Conservation (phyloP, 2,113 vertebrate species). For the Paradoxurus hermaphroditus region DNA sequence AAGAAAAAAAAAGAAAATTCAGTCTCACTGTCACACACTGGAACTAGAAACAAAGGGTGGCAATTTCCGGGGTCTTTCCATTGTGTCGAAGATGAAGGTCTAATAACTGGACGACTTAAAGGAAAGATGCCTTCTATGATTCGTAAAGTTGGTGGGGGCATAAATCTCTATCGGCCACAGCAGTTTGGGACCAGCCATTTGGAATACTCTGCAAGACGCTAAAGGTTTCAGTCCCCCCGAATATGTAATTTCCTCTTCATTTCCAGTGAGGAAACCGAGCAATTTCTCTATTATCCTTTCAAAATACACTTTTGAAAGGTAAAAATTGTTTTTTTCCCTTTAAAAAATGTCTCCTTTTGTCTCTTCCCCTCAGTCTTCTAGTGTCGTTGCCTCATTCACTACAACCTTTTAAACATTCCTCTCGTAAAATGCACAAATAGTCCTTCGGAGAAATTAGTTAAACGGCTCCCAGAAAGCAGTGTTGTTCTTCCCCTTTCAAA, state of each 20-base stretch:
- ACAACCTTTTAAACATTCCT: constrained; percentile 1
- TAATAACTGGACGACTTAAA: constrained; percentile 33
- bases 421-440: neutral
- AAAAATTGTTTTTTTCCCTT: constrained; percentile 20
- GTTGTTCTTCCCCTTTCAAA: constrained; percentile 1
- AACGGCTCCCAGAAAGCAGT: neutral
- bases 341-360: constrained; percentile 3
- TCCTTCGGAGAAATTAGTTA: constrained; percentile 40
- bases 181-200: constrained; percentile 16
- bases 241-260: neutral
- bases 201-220: constrained; percentile 42
- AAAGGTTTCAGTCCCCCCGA: constrained; percentile 1
- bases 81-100: constrained; percentile 46
- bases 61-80: neutral
- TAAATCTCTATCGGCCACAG: neutral
- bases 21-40: neutral
- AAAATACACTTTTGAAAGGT: neutral
- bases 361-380: neutral
- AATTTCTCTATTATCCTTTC: constrained; percentile 32
- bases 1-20: neutral
- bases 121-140: constrained; percentile 16
- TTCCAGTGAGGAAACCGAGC: constrained; percentile 11
- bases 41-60: constrained; percentile 28
- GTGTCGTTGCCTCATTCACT: neutral
- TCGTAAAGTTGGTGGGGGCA: constrained; percentile 40